These are phyloP conservation scores for Unio delphinus DNA, from an alignment of 2,888 invertebrate genomes.

Conservation along the genomic window DNA sequence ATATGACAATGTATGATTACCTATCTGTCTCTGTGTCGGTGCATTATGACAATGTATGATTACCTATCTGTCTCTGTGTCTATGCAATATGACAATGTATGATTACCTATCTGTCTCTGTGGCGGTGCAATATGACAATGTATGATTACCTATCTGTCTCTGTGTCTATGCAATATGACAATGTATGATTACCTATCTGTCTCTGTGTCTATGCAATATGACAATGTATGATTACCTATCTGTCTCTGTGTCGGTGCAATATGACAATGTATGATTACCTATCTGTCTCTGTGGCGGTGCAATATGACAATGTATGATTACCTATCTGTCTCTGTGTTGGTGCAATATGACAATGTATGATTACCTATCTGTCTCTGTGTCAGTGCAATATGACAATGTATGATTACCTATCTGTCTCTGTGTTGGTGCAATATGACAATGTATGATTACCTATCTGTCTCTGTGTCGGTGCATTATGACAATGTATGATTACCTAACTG, in stretches of 20 bases:
- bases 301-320: no score
- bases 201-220: conserved; percentile 16
- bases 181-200: not conserved
- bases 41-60: not conserved
- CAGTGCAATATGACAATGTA: conserved; percentile 7
- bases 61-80: conserved; percentile 21
- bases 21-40: conserved; percentile 33
- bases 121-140: conserved; percentile 11
- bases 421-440: conserved; percentile 14
- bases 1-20: conserved; percentile 1
- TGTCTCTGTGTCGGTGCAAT: conserved; percentile 25
- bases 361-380: conserved; percentile 18
- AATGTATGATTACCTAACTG: not conserved
- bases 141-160: conserved; percentile 9
- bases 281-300: conserved; percentile 27
- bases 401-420: conserved; percentile 11
- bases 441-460: conserved; percentile 5
- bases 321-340: conserved; percentile 23
- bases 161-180: conserved; percentile 9
- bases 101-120: conserved; percentile 14
- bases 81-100: no score
- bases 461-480: conserved; percentile 19
- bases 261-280: no score
- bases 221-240: not conserved
- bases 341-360: not conserved